Conservation (phyloP, 1,140 invertebrate genomes). For the Pseudachorutes palmiensis region DNA sequence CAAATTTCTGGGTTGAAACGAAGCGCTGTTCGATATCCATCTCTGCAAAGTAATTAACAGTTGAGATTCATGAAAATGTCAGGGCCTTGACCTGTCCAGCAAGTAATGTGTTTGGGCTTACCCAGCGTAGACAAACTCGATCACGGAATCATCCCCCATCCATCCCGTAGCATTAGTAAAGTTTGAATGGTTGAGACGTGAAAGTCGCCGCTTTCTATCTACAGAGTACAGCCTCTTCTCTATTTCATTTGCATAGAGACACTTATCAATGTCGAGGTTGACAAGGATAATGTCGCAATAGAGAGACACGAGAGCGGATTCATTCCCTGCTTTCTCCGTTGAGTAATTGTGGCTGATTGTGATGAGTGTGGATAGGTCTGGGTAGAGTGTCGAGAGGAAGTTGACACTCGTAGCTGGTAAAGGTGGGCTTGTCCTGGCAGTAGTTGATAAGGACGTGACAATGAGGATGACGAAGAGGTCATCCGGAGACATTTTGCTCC, state of each 20-base stretch:
- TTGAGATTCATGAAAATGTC: too few relatives aligned
- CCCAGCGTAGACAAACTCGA: neutral
- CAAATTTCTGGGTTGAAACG: slow-evolving; percentile 4
- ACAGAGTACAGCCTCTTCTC: neutral
- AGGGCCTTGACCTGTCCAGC: too few relatives aligned
- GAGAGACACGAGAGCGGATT: neutral
- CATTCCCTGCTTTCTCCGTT: neutral
- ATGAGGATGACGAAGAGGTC: neutral
- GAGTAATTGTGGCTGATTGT: neutral
- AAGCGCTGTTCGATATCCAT: neutral
- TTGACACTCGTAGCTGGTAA: too few relatives aligned
- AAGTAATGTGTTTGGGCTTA: too few relatives aligned
- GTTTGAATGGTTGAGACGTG: neutral
- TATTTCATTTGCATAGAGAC: neutral
- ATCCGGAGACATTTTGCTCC: slow-evolving; percentile 3
- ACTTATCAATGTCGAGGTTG: neutral
- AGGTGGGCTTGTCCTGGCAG: too few relatives aligned
- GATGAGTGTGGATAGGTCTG: neutral
- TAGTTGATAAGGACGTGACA: neutral
- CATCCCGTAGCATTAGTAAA: neutral
- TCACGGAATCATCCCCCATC: neutral
- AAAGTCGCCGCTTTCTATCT: neutral
- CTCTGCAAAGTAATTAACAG: neutral
- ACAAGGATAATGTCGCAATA: neutral
- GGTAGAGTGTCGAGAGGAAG: neutral